Base-by-base conservation (phyloP, 2,888 invertebrate species). In the Leptothorax acervorum region DNA sequence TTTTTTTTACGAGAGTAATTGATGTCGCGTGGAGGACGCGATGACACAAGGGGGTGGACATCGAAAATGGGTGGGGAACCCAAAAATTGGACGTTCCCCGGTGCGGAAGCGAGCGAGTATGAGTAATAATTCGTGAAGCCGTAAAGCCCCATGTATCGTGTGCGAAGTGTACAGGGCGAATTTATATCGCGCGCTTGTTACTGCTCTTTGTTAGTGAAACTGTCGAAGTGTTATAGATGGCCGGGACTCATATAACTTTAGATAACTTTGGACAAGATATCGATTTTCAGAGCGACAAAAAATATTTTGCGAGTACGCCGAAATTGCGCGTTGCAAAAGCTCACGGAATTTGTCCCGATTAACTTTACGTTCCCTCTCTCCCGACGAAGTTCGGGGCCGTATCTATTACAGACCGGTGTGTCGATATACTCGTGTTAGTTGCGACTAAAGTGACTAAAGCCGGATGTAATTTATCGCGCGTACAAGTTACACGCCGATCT, bases 121-220 rank as follows among this genome's bases (percentile, higher is more conserved):
- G 73, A 81, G 79, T 73, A 73, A 81, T 81, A 81, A 81, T 81
- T 81, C 60, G 79, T 62, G 60, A 71, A 73, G 60, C 73, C 73
- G 73, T 73, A 81, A 81, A 73, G 60, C 79, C 39, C 48, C 42
- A 51, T 71, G 71, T 48, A 79, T 79, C 79, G 79, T 28, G 79
- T 18, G 73, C 73, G 71, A 71, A 78, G 78, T 78, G 73, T 39
- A 35, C 57, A 63, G 35, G 35, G 39, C 42, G 73, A 81, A 81
- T 81, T 81, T 81, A 81, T 81, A 81, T 81, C 73, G 79, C 51
- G 73, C 73, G 79, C 79, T 81, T 81, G 79, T 73, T 81, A 81
- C 73, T 60, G 60, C 73, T 81, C 79, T 81, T 81, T 81, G 79
- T 81, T 81, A 81, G 79, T 73, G 79, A 81, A 73, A 81, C 79